Evolutionary conservation across 1,140 invertebrate genomes (phyloP).

Genomic region (Dinoponera quadriceps): DNA sequence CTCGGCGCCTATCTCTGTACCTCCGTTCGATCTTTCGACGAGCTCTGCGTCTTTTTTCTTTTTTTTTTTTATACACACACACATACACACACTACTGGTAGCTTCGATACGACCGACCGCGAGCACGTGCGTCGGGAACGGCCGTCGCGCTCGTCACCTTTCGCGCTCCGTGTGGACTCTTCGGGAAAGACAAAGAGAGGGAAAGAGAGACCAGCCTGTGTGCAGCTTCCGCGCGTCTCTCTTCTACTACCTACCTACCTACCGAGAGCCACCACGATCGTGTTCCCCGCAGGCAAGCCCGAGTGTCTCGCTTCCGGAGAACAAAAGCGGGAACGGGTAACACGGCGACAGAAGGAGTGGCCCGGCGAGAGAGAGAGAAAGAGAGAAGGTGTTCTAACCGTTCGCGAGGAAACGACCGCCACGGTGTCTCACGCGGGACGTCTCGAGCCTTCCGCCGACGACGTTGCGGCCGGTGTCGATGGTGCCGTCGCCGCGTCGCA

Average conservation of each 20-base stretch:
- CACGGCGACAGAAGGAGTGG: background rate
- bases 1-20: background rate
- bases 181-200: no score
- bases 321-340: background rate
- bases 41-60: background rate
- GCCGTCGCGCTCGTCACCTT: background rate
- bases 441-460: background rate
- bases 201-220: no score
- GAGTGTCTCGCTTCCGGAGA: background rate
- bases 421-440: constrained; percentile 21
- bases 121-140: constrained; percentile 22
- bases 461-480: background rate
- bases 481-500: constrained; percentile 45
- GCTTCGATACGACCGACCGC: background rate
- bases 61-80: background rate
- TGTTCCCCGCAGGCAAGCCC: constrained; percentile 38
- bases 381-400: constrained; percentile 46
- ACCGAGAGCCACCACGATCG: constrained; percentile 34
- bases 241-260: constrained; percentile 58
- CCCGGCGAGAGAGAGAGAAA: no score
- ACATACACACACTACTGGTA: background rate
- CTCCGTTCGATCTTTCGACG: background rate
- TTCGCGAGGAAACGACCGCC: constrained; percentile 62
- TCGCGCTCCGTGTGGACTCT: background rate
- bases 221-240: background rate